Evolutionary conservation across 2,113 vertebrate species (phyloP).

Genomic region (Leiothrix lutea): DNA sequence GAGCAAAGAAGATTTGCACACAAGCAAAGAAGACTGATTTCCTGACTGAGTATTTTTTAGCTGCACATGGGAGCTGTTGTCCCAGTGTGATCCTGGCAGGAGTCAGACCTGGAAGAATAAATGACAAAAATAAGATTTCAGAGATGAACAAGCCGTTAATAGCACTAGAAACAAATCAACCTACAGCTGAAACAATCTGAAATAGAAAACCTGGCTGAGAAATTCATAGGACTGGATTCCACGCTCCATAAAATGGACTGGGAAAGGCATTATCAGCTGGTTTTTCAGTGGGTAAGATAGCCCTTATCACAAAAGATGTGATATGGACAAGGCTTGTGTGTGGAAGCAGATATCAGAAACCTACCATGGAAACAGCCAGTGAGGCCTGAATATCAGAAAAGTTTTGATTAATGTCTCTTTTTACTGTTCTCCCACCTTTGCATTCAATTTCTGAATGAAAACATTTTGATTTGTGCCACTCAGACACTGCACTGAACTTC

Average conservation of each 20-base stretch:
- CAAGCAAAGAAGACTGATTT: background rate
- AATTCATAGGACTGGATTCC: background rate
- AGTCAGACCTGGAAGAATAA: background rate
- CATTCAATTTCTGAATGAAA: background rate
- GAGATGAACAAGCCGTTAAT: background rate
- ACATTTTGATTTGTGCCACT: background rate
- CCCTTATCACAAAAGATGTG: background rate
- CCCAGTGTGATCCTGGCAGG: background rate
- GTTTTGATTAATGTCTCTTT: background rate
- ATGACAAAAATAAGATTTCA: background rate
- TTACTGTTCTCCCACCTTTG: background rate
- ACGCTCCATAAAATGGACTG: background rate
- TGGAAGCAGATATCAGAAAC: background rate
- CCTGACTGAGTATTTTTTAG: background rate
- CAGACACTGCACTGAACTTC: background rate
- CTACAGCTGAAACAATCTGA: background rate
- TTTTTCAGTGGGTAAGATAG: background rate
- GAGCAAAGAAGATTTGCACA: background rate
- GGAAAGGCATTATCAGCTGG: background rate
- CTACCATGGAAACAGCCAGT: background rate
- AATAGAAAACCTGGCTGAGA: background rate
- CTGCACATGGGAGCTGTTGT: background rate
- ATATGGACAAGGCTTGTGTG: accelerated
- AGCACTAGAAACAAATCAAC: background rate
- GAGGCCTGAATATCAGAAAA: background rate